Evolutionary conservation across 2,113 vertebrate species (phyloP).

Genomic region (Saccopteryx leptura): DNA sequence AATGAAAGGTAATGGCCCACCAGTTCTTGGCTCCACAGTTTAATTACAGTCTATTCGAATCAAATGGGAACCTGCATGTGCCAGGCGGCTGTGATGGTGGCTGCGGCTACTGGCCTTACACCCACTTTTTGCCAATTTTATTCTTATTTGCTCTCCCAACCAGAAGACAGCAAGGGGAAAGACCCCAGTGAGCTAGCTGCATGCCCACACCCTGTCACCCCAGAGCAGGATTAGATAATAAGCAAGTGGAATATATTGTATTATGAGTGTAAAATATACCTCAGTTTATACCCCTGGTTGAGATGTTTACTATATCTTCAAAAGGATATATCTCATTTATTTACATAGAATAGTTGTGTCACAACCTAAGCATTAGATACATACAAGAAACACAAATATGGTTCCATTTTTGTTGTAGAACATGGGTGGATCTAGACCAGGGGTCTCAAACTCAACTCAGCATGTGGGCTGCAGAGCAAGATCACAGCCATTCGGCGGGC

Average conservation of each 20-base stretch:
- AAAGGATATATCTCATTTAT: background rate
- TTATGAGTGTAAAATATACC: background rate
- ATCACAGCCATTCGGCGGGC: no score
- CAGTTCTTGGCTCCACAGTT: no score
- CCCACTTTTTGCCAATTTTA: background rate
- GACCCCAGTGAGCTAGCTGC: fast-evolving
- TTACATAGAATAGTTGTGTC: background rate
- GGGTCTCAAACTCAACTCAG: no score
- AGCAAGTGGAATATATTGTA: background rate
- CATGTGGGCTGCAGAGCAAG: no score
- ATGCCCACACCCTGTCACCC: background rate
- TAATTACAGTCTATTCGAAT: no score
- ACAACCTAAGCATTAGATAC: background rate
- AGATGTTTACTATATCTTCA: conserved; percentile 11
- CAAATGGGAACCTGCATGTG: no score
- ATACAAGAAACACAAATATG: background rate
- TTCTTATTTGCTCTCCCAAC: background rate
- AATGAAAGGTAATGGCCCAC: no score
- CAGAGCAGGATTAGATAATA: background rate
- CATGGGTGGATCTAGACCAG: background rate
- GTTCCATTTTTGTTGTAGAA: background rate
- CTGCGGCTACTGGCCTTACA: no score
- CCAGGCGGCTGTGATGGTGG: no score
- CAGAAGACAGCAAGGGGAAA: background rate
- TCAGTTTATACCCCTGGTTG: background rate